Evolutionary conservation across 2,113 vertebrate genomes (phyloP).

Genomic region (Malurus alboscapulatus): DNA sequence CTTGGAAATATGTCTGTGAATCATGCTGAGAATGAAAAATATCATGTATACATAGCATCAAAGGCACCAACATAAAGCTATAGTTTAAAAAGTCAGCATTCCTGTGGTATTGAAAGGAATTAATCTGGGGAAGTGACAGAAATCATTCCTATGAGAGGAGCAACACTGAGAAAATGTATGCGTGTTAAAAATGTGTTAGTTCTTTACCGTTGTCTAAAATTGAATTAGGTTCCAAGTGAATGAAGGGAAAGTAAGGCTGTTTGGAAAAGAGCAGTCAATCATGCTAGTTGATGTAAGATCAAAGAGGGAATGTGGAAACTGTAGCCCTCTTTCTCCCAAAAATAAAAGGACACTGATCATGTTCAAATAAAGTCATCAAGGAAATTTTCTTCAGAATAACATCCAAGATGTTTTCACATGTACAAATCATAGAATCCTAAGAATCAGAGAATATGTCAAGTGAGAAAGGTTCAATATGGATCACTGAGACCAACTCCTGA

Average conservation of each 20-base stretch:
- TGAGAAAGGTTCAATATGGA: not conserved
- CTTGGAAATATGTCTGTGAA: not conserved
- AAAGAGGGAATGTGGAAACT: not conserved
- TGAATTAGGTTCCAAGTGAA: slow-evolving; percentile 14
- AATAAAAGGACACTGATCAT: not conserved
- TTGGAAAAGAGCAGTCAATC: not conserved
- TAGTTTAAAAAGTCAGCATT: slow-evolving; percentile 19
- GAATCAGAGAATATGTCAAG: not conserved
- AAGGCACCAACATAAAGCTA: slow-evolving; percentile 11
- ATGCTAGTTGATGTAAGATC: not conserved
- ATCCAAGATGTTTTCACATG: not conserved
- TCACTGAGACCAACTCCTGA: not conserved
- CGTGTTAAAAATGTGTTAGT: not conserved
- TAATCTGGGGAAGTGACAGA: slow-evolving; percentile 23
- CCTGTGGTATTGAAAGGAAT: slow-evolving; percentile 29
- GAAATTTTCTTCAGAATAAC: not conserved
- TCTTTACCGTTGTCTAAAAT: slow-evolving; percentile 21
- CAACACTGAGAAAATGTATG: not conserved
- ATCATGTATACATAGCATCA: not conserved
- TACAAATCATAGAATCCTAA: not conserved
- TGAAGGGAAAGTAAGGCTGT: not conserved
- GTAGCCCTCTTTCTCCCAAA: not conserved
- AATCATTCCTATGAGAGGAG: not conserved
- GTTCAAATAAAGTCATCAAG: not conserved
- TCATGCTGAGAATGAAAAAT: slow-evolving; percentile 35